Percentiles rank a stretch among this genome's conserved stretches.
These are phyloP conservation scores for Cactoblastis cactorum DNA, from an alignment of 2,888 invertebrate genomes.

Conservation along the genomic window DNA sequence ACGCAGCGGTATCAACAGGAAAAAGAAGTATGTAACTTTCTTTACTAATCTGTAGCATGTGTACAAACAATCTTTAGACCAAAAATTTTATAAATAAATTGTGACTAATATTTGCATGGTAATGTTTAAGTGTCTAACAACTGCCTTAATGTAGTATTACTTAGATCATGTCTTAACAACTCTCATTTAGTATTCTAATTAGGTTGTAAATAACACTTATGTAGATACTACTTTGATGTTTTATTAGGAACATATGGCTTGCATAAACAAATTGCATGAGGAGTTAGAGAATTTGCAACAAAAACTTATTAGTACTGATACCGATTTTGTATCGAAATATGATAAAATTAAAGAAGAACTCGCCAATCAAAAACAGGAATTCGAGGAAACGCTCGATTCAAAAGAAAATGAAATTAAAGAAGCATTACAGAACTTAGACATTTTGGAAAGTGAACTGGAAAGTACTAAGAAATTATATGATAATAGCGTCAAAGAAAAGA, in stretches of 20 bases:
- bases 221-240: constrained; percentile 19
- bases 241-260: constrained; percentile 50
- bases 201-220: constrained; percentile 3
- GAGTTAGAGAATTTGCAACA: constrained; percentile 47
- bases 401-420: constrained; percentile 50
- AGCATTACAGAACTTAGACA: constrained; percentile 35
- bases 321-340: constrained; percentile 33
- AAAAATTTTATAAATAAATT: neutral
- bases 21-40: constrained; percentile 58
- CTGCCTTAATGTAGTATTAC: neutral
- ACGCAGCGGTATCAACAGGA: constrained; percentile 55
- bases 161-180: neutral
- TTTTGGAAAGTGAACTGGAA: constrained; percentile 37
- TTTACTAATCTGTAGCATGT: neutral
- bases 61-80: no score
- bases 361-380: constrained; percentile 34
- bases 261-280: constrained; percentile 43
- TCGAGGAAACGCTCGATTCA: constrained; percentile 35
- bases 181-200: neutral
- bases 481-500: constrained; percentile 29
- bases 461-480: constrained; percentile 32
- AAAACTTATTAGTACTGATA: constrained; percentile 42
- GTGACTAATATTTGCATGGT: neutral
- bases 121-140: neutral
- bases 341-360: constrained; percentile 42